These are phyloP conservation scores for Lagopus leucura DNA, from an alignment of 2,113 vertebrate genomes.

Conservation along the genomic window DNA sequence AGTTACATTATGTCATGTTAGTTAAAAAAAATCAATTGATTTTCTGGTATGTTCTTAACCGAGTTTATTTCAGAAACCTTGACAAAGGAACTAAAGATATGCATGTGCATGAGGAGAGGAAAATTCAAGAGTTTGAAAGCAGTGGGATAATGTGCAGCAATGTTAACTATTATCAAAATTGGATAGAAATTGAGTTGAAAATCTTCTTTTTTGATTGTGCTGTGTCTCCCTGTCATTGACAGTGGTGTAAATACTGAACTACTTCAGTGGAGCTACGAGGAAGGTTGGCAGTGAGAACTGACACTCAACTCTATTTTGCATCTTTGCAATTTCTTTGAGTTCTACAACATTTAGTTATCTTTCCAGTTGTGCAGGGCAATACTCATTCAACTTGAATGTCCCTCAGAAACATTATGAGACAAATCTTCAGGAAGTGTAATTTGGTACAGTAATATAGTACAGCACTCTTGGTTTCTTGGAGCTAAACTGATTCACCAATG, in stretches of 20 bases:
- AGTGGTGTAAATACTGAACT: not conserved
- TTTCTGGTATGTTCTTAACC: not conserved
- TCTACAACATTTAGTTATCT: not conserved
- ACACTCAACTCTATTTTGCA: not conserved
- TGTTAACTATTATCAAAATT: not conserved
- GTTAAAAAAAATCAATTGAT: fast-evolving
- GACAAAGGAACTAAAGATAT: not conserved
- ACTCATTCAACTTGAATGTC: not conserved
- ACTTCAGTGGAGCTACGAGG: not conserved
- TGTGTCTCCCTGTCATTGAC: not conserved
- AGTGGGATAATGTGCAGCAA: not conserved
- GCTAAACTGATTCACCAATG: not conserved
- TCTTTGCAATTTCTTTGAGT: not conserved
- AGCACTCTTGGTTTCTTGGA: not conserved
- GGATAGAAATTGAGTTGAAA: not conserved
- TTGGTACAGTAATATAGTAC: not conserved
- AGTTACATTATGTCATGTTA: not conserved
- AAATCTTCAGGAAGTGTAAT: not conserved
- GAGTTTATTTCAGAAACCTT: not conserved
- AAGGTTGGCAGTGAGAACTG: not conserved
- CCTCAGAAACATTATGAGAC: not conserved
- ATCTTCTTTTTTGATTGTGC: not conserved
- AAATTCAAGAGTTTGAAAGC: not conserved
- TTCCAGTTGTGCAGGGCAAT: not conserved
- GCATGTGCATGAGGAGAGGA: too few species aligned